Evolutionary conservation across 2,113 vertebrate species (phyloP).

Genomic region (Alethe castanea): DNA sequence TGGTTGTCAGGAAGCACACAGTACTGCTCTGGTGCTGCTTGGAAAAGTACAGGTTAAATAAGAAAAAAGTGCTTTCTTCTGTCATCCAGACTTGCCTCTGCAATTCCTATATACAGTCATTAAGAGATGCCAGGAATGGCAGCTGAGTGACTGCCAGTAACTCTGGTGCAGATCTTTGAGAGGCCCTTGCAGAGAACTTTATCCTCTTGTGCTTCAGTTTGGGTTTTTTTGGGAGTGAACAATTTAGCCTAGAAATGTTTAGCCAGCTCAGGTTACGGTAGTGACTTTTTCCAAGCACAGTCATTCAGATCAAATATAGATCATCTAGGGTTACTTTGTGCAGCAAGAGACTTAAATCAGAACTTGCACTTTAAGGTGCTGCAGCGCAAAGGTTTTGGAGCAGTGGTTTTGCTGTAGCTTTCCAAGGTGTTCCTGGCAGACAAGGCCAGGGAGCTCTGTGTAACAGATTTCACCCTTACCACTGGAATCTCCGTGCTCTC

Average conservation of each 20-base stretch:
- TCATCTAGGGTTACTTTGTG: conserved; percentile 47
- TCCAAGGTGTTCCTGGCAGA: not conserved
- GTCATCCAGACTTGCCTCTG: not conserved
- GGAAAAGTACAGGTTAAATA: not conserved
- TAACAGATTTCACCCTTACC: conserved; percentile 74
- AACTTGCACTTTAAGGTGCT: not conserved
- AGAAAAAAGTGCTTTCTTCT: not conserved
- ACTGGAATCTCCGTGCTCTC: conserved; percentile 95
- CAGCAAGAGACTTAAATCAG: not conserved
- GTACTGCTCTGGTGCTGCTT: not conserved
- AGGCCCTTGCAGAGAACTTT: not conserved
- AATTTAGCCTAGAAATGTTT: not conserved
- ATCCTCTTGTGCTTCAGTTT: not conserved
- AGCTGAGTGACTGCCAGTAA: not conserved
- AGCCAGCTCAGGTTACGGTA: conserved; percentile 46
- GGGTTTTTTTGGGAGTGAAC: not conserved
- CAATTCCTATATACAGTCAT: not conserved
- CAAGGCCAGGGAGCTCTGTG: not conserved
- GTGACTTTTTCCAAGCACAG: conserved; percentile 52
- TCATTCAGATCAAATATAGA: conserved; percentile 57
- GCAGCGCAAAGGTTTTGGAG: not conserved
- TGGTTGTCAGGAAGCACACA: not conserved
- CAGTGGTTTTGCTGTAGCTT: not conserved
- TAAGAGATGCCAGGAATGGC: not conserved
- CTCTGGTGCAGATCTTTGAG: not conserved